Evolutionary conservation across 1,140 invertebrate genomes (phyloP).

Genomic region (Drosophila mojavensis): DNA sequence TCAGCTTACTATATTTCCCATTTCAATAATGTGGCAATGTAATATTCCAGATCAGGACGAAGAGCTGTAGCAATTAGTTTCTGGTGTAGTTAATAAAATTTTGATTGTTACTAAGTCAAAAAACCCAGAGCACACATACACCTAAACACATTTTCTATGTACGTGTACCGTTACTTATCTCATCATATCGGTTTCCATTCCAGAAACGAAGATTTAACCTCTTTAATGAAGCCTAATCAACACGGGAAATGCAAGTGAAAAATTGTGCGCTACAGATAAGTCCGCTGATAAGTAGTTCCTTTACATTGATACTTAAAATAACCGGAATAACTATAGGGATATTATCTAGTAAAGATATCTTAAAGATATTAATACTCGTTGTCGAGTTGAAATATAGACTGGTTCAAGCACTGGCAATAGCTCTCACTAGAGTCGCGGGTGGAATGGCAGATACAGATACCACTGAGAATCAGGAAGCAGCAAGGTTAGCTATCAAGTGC

Average conservation of each 20-base stretch:
- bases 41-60: too few species aligned
- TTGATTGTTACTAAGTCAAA: too few species aligned
- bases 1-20: too few species aligned
- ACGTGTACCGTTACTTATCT: too few species aligned
- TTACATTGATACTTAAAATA: conserved; percentile 44
- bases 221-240: conserved; percentile 28
- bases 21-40: too few species aligned
- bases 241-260: conserved; percentile 67
- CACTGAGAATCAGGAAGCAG: background rate
- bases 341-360: conserved; percentile 20
- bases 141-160: too few species aligned
- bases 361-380: background rate
- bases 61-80: too few species aligned
- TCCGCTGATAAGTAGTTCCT: conserved; percentile 72
- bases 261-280: conserved; percentile 26
- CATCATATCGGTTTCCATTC: too few species aligned
- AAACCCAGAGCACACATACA: too few species aligned
- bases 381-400: conserved; percentile 2
- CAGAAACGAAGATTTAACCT: conserved; percentile 4
- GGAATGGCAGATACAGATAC: conserved; percentile 49
- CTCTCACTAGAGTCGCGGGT: conserved; percentile 1
- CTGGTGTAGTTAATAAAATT: too few species aligned
- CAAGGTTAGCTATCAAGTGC: conserved; percentile 5
- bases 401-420: background rate
- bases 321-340: conserved; percentile 30